Evolutionary conservation across 2,888 invertebrate genomes (phyloP), one percentile per base, ranked within the genome.

Genomic region (Oscheius sp.): DNA sequence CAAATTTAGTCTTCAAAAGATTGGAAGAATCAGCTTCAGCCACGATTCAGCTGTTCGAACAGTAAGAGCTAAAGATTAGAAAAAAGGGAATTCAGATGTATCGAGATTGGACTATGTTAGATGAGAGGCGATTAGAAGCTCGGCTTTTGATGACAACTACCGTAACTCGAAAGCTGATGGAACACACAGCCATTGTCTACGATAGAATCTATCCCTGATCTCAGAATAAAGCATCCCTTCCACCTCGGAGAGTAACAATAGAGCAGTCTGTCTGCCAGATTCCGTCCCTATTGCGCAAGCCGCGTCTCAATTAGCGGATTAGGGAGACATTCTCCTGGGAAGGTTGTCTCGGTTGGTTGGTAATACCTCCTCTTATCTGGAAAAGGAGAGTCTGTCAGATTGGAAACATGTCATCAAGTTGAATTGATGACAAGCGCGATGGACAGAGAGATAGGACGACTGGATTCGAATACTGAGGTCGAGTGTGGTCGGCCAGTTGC

Each of bases 21-120:
- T 85, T 46, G 84, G 84, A 20, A 65, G 85, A 65, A 83, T 85
- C 67, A 84, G 80, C 39, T 85, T 85, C 67, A 82, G 82, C 3
- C 79, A 84, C 48, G 85, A 85, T 69, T 78, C 83, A 12, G 85
- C 85, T 0, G 85, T 85, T 15, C 68, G 82, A 63, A 72, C 79
- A 65, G 84, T 84, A 48, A 58, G 42, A 29, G 29, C 29, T 39
- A 15, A n/a, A 3, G 23, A 63, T n/a, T 65, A 23, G 52, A 4
- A 31, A 25, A 50, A 17, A 55, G 23, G 31, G 37, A 34, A 33
- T 77, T 68, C 53, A 84, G 82, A 85, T 84, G 84, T 78, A 81
- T 64, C 81, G 85, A n/a, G 84, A 84, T 29, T 85, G 85, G 85
- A 85, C 81, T 15, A 73, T 85, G 20, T 70, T 85, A 10, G 83